Percentiles rank a stretch among this genome's conserved stretches.
Conservation (phyloP, 2,797 vertebrate species). For the Fringilla coelebs region DNA sequence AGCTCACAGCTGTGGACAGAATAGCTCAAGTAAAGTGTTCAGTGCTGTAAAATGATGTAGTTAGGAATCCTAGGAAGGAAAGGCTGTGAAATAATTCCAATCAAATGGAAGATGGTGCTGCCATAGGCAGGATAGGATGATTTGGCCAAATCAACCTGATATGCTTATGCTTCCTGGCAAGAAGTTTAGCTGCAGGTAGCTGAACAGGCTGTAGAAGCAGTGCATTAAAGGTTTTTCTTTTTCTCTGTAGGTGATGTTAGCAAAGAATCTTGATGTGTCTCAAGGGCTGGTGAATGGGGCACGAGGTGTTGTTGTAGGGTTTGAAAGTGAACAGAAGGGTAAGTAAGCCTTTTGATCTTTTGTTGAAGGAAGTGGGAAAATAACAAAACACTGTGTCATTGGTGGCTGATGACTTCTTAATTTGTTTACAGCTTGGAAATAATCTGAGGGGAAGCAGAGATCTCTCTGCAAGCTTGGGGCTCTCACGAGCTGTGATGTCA, state of each 20-base stretch:
- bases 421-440: background rate
- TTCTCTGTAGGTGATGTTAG: conserved; percentile 88
- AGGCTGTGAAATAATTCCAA: background rate
- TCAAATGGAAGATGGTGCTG: background rate
- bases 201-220: background rate
- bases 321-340: conserved; percentile 86
- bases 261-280: conserved; percentile 91
- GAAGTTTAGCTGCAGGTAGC: background rate
- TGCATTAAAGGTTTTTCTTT: background rate
- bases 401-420: background rate
- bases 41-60: background rate
- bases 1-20: background rate
- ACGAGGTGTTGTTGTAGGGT: conserved; percentile 88
- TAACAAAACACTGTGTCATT: background rate
- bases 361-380: background rate
- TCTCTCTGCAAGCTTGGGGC: background rate
- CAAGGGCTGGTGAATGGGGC: conserved; percentile 93
- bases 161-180: background rate
- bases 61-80: background rate
- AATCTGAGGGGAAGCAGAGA: background rate
- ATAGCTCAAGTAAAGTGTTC: background rate
- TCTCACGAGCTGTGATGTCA: background rate
- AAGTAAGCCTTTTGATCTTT: background rate
- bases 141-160: background rate
- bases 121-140: background rate